Evolutionary conservation across 2,888 invertebrate species (phyloP).

Genomic region (Fragum sueziense): DNA sequence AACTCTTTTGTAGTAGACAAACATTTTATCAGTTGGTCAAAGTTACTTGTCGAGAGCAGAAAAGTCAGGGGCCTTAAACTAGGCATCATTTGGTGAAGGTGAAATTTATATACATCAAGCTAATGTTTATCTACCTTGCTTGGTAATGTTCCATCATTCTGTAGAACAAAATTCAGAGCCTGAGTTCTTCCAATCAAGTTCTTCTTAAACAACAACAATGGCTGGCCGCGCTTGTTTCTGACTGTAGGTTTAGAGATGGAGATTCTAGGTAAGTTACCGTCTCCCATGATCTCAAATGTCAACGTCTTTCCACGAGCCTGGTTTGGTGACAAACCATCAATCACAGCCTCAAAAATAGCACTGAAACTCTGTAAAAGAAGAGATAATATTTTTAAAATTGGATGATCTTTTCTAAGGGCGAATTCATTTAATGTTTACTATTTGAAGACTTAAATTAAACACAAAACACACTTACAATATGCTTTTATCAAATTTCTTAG

Average conservation of each 20-base stretch:
- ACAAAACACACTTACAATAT: too few relatives aligned
- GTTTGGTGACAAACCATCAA: slow-evolving; percentile 77
- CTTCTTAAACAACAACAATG: slow-evolving; percentile 80
- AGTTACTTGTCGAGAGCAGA: too few relatives aligned
- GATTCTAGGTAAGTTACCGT: slow-evolving; percentile 82
- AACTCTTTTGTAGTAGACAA: too few relatives aligned
- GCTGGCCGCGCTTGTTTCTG: slow-evolving; percentile 81
- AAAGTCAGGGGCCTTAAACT: too few relatives aligned
- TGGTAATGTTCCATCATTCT: slow-evolving; percentile 81
- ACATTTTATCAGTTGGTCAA: too few relatives aligned
- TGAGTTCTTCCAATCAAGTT: slow-evolving; percentile 77
- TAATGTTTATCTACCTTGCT: slow-evolving; percentile 80
- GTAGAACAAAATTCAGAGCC: slow-evolving; percentile 76
- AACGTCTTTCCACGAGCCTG: slow-evolving; percentile 79
- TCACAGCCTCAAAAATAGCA: slow-evolving; percentile 80
- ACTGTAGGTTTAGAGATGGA: slow-evolving; percentile 78
- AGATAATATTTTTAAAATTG: too few relatives aligned
- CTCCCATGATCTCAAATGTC: slow-evolving; percentile 81
- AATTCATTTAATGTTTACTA: too few relatives aligned
- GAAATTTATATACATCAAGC: too few relatives aligned
- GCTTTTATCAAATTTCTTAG: too few relatives aligned
- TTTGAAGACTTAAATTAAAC: too few relatives aligned
- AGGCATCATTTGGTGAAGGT: too few relatives aligned
- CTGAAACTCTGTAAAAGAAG: slow-evolving; percentile 73
- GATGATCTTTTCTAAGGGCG: too few relatives aligned